Percentiles rank a stretch among this genome's conserved stretches.
phyloP scores from a whole-genome alignment of 2,888 invertebrate species.

The Drepana falcataria region DNA sequence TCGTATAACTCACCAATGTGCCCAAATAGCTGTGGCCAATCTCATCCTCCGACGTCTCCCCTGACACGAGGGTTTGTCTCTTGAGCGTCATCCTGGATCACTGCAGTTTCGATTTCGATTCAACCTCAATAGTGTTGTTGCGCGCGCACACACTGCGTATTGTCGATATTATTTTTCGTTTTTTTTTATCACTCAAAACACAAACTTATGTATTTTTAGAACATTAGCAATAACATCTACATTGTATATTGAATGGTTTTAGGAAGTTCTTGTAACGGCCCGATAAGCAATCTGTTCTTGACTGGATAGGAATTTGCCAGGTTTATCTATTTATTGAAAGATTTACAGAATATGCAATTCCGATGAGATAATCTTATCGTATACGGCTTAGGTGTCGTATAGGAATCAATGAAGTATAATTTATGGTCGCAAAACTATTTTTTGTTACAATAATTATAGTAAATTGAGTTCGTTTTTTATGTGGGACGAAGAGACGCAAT shows the following conservation, averaged over 20 bases:
- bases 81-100: slow-evolving; percentile 51
- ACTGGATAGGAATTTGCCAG: neutral
- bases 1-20: slow-evolving; percentile 58
- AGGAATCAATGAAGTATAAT: neutral
- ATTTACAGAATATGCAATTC: neutral
- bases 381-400: neutral
- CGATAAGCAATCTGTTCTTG: slow-evolving; percentile 2
- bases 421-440: neutral
- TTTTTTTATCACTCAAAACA: neutral
- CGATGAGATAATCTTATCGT: neutral
- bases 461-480: too few relatives aligned
- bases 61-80: slow-evolving; percentile 58
- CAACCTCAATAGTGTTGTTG: slow-evolving; percentile 8
- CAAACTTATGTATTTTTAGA: neutral
- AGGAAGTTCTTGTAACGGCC: neutral
- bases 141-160: neutral
- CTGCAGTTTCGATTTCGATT: slow-evolving; percentile 9
- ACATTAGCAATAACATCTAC: too few relatives aligned
- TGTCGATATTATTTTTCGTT: neutral
- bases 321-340: neutral
- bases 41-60: slow-evolving; percentile 70
- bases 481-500: too few relatives aligned
- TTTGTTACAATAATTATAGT: neutral
- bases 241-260: neutral
- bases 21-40: slow-evolving; percentile 70